These are phyloP conservation scores for Ceyx melanurus DNA, from an alignment of 2,113 vertebrate species.

Conservation along the genomic window DNA sequence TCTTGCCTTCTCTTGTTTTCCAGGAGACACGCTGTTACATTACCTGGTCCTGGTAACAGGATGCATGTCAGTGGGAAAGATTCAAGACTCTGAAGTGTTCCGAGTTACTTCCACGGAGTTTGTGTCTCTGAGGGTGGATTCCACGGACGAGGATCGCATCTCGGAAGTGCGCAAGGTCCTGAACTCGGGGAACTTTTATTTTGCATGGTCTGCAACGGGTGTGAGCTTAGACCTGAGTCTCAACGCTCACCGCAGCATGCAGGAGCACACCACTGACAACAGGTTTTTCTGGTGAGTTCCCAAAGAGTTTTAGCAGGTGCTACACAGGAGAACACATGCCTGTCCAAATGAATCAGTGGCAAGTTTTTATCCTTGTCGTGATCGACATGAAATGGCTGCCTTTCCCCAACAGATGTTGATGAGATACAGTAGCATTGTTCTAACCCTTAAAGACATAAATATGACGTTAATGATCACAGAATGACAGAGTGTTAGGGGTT, in stretches of 20 bases:
- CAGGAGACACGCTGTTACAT: constrained; percentile 92
- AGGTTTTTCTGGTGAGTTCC: constrained; percentile 94
- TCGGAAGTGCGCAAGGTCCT: constrained; percentile 93
- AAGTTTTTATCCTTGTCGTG: background rate
- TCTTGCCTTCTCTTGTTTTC: background rate
- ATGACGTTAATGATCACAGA: background rate
- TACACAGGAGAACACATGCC: background rate
- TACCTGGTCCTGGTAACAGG: constrained; percentile 95
- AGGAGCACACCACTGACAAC: constrained; percentile 92
- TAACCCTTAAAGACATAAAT: background rate
- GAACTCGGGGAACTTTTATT: constrained; percentile 97
- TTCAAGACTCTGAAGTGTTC: constrained; percentile 98
- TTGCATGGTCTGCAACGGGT: constrained; percentile 92
- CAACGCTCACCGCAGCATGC: constrained; percentile 89
- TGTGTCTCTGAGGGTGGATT: constrained; percentile 86
- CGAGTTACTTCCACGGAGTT: constrained; percentile 96
- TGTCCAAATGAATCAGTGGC: background rate
- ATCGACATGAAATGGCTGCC: background rate
- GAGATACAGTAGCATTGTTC: background rate
- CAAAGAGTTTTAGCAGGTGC: rapidly evolving
- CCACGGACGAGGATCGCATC: constrained; percentile 90
- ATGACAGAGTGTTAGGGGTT: no score
- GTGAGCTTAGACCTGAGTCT: constrained; percentile 93
- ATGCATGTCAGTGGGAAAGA: constrained; percentile 96
- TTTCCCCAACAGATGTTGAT: background rate